Evolutionary conservation across 2,113 vertebrate species (phyloP).

Genomic region (Catharus bicknelli): DNA sequence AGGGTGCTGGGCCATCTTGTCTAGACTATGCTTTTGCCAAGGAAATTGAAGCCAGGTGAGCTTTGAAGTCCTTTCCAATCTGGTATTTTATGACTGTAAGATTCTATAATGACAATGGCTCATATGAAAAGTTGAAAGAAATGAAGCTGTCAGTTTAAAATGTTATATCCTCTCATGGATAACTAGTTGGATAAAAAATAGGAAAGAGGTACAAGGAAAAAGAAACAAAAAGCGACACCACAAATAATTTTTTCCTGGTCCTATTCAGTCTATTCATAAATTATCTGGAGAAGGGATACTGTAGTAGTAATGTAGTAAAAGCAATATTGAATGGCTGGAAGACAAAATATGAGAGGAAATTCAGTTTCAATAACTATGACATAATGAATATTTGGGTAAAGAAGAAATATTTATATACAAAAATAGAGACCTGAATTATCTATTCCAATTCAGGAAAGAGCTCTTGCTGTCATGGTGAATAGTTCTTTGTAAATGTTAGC

Average conservation of each 20-base stretch:
- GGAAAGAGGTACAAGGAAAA: not conserved
- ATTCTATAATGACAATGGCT: not conserved
- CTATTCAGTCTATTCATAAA: not conserved
- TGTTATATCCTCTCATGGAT: not conserved
- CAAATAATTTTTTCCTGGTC: not conserved
- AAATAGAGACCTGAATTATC: not conserved
- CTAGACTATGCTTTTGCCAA: not conserved
- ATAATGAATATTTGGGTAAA: not conserved
- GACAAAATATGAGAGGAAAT: not conserved
- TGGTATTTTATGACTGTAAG: not conserved
- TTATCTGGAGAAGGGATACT: not conserved
- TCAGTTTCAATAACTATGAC: not conserved
- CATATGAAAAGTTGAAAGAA: not conserved
- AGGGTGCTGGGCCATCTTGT: not conserved
- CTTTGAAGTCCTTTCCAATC: not conserved
- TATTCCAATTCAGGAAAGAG: not conserved
- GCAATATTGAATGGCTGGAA: not conserved
- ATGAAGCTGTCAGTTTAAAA: not conserved
- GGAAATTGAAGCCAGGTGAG: not conserved
- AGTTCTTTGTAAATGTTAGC: conserved; percentile 19
- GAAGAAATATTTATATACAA: not conserved
- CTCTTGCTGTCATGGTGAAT: not conserved
- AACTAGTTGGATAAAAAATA: not conserved
- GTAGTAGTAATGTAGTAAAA: not conserved
- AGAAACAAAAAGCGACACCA: not conserved